Conservation (phyloP, 2,797 vertebrate species). For the Ctenochaetus hawaiiensis region DNA sequence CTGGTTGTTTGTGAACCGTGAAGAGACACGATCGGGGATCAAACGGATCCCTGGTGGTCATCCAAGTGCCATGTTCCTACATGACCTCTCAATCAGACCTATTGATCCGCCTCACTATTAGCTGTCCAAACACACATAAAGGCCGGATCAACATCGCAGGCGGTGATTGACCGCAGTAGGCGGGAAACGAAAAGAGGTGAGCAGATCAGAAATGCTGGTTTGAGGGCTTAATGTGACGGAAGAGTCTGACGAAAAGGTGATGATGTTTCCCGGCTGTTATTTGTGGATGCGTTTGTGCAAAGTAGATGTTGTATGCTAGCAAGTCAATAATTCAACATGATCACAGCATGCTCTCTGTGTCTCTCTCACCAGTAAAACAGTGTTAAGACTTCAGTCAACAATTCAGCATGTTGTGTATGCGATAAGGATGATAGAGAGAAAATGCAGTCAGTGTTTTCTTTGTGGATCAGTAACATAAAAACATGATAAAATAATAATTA, state of each 20-base stretch:
- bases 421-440: constrained; percentile 40
- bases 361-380: constrained; percentile 29
- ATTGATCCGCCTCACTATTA: constrained; percentile 77
- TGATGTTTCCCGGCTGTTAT: constrained; percentile 10
- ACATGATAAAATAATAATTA: too few relatives aligned
- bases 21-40: constrained; percentile 53
- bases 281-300: constrained; percentile 36
- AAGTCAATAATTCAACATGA: constrained; percentile 59
- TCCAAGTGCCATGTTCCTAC: constrained; percentile 77
- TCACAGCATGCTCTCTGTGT: constrained; percentile 40
- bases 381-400: constrained; percentile 58
- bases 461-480: neutral
- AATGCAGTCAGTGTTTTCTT: constrained; percentile 14
- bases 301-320: constrained; percentile 32
- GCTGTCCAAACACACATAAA: constrained; percentile 72
- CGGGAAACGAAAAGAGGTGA: constrained; percentile 21
- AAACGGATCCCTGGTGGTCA: constrained; percentile 65
- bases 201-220: constrained; percentile 17
- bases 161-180: constrained; percentile 55
- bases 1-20: constrained; percentile 1
- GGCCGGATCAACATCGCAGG: constrained; percentile 64
- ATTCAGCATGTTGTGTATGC: constrained; percentile 31
- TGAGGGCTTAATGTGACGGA: constrained; percentile 35
- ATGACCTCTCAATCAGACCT: constrained; percentile 82
- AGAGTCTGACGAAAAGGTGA: constrained; percentile 11